A percentile compares a stretch with the other conserved stretches of the same genome.
Evolutionary conservation across 2,888 invertebrate genomes (phyloP).

Genomic region (Eristalis intricaria): DNA sequence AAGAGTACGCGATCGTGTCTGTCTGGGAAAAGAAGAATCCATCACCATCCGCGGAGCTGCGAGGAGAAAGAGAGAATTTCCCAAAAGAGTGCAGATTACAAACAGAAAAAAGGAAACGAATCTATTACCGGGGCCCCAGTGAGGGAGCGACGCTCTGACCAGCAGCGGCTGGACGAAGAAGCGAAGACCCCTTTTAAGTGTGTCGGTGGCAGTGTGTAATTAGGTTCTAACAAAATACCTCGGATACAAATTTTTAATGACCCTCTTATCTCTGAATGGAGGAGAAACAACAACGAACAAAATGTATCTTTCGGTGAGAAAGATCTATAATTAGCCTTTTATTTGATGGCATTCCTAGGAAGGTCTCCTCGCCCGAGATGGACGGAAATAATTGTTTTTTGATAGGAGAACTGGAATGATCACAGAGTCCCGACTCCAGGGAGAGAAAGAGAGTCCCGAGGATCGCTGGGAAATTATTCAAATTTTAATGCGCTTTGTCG

Average conservation of each 20-base stretch:
- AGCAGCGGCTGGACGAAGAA: not conserved
- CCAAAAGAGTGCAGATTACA: slow-evolving; percentile 12
- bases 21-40: slow-evolving; percentile 34
- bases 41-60: slow-evolving; percentile 15
- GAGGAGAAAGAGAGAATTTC: not conserved
- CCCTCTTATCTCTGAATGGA: slow-evolving; percentile 30
- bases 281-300: not conserved
- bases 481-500: not conserved
- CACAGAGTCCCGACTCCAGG: not conserved
- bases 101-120: slow-evolving; percentile 42
- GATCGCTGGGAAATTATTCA: not conserved
- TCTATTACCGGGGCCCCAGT: slow-evolving; percentile 32
- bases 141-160: not conserved
- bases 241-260: slow-evolving; percentile 53
- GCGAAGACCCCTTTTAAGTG: slow-evolving; percentile 19
- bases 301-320: slow-evolving; percentile 27
- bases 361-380: slow-evolving; percentile 14
- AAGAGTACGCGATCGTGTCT: not conserved
- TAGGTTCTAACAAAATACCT: slow-evolving; percentile 49
- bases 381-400: slow-evolving; percentile 24
- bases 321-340: slow-evolving; percentile 40
- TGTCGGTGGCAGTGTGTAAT: slow-evolving; percentile 40
- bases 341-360: slow-evolving; percentile 41
- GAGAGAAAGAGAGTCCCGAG: not conserved
- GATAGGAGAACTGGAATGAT: slow-evolving; percentile 12